Evolutionary conservation across 2,797 vertebrate genomes (phyloP), one percentile per base, ranked within the genome.

Genomic region (Hoplostethus mediterraneus): DNA sequence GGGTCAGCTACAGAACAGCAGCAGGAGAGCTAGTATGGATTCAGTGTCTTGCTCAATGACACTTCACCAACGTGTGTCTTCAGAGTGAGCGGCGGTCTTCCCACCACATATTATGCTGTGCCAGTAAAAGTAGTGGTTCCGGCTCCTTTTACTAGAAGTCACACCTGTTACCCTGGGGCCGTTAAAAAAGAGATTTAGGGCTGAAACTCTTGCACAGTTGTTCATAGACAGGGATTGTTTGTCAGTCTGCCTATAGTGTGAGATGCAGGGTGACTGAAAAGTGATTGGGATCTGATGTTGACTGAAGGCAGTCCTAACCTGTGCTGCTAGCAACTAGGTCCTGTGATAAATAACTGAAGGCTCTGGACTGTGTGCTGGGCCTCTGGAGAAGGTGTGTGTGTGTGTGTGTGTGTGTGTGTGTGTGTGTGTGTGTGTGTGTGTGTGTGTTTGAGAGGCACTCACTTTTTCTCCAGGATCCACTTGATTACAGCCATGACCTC

Each of bases 401-500:
- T 33, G 30, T 6, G 28, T 8, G 30, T 55, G 30, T 12, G 4
- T 38, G 30, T 6, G 28, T 8, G 30, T 55, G 30, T 12, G 4
- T 38, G 17, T 59, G 56, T 38, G 14, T 33, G 12, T n/a, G 17
- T 21, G 17, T 59, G 56, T 38, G 14, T 33, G 30, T 6, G 28
- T 8, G 30, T 55, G 30, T 12, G 4, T 38, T 6, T 58, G 1
- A 55, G 4, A 2, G 12, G 38, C 0, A 5, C 94, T 92, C 92
- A 99, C 97, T 94, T 96, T 85, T 97, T 97, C 75, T 95, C 92
- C 68, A 88, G 86, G 81, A 99, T 98, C 98, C 98, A 99, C 13
- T 81, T 92, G 17, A 97, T 97, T 67, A 99, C 90, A 44, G 97
- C 97, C 45, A 59, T 73, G 65, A 96, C 96, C 84, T 99, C 98